Base-by-base conservation (phyloP, 2,113 vertebrate species). In the Copsychus sechellarum region DNA sequence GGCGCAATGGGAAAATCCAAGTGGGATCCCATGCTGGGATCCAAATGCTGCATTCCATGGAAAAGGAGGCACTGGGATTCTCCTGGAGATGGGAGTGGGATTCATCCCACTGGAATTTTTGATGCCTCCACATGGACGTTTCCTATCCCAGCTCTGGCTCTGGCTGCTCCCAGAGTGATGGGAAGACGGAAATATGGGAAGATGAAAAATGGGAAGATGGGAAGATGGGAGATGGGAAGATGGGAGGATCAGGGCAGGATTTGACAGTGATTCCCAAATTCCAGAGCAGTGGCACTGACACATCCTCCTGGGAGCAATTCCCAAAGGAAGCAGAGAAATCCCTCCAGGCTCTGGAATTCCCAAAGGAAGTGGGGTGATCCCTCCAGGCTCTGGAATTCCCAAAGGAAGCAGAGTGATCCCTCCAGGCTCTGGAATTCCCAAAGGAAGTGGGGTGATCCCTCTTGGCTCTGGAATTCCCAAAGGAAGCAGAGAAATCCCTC, bases 101-200 rank as follows among this genome's bases (percentile, higher is more conserved):
- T 42, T 33, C 8, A 11, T 57, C 58, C 53, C 1, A 0, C 21
- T 22, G 61, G 22, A 12, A 40, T 50, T 64, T 2, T 2, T 11
- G 26, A 8, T n/a, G 5, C 21, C 31, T 58, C 74, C 69, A 6
- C 0, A 1, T 0, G 3, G 48, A 15, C 6, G 22, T 36, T 91
- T 64, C 11, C 13, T 23, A 7, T 10, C 67, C 23, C 7, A 57
- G 47, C 47, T 81, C 60, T 5, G 47, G 58, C 76, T 62, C 36
- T 1, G 2, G 76, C n/a, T 56, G 42, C 42, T 67, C n/a, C 43
- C 0, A 1, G 23, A 9, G 14, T 2, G 17, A 33, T 51, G 58
- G 74, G 23, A 62, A 16, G 3, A 11, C 11, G 42, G 42, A 8
- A 43, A 43, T 18, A 45, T 45, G 47, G 66, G 19, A 67, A 53